Evolutionary conservation across 2,888 invertebrate genomes (phyloP).

Genomic region (Neoitamus cyanurus): DNA sequence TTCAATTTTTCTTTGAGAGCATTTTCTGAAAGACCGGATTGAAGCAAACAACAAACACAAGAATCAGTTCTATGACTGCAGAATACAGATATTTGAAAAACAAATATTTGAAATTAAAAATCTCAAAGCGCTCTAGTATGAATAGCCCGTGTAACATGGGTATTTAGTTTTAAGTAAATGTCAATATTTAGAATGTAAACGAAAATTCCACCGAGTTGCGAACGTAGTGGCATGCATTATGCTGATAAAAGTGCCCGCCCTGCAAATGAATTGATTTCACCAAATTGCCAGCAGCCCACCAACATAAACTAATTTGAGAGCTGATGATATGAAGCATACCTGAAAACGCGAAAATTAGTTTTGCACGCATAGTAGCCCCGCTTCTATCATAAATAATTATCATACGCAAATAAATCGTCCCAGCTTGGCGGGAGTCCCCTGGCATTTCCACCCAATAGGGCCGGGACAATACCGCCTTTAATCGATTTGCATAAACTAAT

Average conservation of each 20-base stretch:
- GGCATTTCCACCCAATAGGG: background rate
- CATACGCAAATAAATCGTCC: background rate
- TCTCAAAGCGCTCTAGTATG: too few species aligned
- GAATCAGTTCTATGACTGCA: too few species aligned
- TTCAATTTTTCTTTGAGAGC: too few species aligned
- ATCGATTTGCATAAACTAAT: slow-evolving; percentile 22
- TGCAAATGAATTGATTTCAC: background rate
- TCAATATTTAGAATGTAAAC: background rate
- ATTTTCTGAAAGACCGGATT: too few species aligned
- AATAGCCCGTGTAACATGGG: too few species aligned
- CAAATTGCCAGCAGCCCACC: background rate
- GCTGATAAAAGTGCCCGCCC: background rate
- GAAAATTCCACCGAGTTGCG: background rate
- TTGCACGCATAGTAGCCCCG: background rate
- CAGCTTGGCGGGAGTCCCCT: background rate
- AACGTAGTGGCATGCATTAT: background rate
- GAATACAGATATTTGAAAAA: too few species aligned
- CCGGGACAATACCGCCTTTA: background rate
- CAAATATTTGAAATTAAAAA: too few species aligned
- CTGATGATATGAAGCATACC: background rate
- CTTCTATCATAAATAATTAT: background rate
- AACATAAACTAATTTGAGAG: background rate
- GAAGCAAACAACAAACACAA: too few species aligned
- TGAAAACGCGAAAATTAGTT: background rate
- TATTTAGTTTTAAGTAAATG: background rate